phyloP scores from a whole-genome alignment of 2,113 vertebrate genomes.

The Phoenicopterus ruber region DNA sequence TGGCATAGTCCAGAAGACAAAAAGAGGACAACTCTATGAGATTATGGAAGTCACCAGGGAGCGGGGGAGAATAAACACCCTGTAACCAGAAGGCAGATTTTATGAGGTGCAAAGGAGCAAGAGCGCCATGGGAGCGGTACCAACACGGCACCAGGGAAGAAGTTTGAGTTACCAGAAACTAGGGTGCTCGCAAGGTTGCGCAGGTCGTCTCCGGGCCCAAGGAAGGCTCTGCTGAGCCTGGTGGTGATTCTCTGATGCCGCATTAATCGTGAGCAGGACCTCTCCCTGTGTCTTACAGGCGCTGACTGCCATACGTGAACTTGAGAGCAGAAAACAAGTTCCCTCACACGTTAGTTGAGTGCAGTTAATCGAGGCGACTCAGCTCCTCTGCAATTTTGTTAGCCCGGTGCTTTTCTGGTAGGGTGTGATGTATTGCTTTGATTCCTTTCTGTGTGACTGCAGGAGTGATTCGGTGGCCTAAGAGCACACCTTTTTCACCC shows the following conservation, averaged over 20 bases:
- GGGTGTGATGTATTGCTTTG: background rate
- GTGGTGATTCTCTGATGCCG: background rate
- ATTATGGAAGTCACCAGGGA: background rate
- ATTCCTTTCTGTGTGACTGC: background rate
- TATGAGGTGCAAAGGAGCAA: background rate
- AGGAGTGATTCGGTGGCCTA: background rate
- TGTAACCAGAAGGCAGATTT: background rate
- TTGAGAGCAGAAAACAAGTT: background rate
- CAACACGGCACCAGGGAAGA: background rate
- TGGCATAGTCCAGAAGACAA: background rate
- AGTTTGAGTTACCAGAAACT: background rate
- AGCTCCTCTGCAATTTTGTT: background rate
- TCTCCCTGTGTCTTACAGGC: background rate
- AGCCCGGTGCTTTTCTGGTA: background rate
- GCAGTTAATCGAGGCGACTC: background rate
- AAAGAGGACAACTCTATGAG: background rate
- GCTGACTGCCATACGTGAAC: background rate
- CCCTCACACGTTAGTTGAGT: background rate
- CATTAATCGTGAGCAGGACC: background rate
- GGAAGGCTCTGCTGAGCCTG: background rate
- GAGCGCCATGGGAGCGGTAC: background rate
- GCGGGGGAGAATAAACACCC: background rate
- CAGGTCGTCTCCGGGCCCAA: fast-evolving
- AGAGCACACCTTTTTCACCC: background rate
- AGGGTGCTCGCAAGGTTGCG: fast-evolving